Conservation (phyloP, 1,140 invertebrate species). For the Gyrodactylus salaris region DNA sequence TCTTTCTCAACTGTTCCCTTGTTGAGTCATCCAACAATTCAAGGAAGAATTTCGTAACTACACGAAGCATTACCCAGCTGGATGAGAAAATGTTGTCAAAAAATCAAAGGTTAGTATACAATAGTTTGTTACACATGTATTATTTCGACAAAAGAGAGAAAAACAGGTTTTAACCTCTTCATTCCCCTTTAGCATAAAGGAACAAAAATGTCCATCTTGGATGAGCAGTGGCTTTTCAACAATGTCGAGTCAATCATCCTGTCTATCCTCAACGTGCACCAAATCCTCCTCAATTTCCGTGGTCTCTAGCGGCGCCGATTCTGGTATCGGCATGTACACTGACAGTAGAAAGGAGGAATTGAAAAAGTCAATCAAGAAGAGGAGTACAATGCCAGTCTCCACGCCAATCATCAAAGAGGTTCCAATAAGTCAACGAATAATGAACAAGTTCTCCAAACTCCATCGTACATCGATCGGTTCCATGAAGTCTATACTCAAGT, state of each 20-base stretch:
- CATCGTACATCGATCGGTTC: not conserved
- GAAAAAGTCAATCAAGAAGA: no score
- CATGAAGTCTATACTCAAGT: not conserved
- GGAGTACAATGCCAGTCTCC: not conserved
- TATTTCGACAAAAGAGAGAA: no score
- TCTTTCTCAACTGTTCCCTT: no score
- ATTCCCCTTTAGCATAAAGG: no score
- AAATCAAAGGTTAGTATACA: not conserved
- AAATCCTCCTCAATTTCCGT: not conserved
- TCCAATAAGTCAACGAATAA: not conserved
- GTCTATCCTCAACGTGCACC: not conserved
- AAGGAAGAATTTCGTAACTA: no score
- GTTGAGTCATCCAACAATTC: no score
- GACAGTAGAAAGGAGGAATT: not conserved
- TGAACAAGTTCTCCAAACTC: not conserved
- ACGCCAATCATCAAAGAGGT: not conserved
- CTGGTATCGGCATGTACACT: not conserved
- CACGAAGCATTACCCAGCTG: not conserved
- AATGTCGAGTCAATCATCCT: not conserved
- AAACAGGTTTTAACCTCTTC: no score
- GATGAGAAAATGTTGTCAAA: not conserved
- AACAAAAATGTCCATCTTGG: no score
- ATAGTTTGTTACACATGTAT: not conserved
- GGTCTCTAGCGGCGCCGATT: not conserved
- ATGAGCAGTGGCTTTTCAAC: not conserved